Base-by-base conservation (phyloP, 2,888 invertebrate genomes). In the Molorchus minor region DNA sequence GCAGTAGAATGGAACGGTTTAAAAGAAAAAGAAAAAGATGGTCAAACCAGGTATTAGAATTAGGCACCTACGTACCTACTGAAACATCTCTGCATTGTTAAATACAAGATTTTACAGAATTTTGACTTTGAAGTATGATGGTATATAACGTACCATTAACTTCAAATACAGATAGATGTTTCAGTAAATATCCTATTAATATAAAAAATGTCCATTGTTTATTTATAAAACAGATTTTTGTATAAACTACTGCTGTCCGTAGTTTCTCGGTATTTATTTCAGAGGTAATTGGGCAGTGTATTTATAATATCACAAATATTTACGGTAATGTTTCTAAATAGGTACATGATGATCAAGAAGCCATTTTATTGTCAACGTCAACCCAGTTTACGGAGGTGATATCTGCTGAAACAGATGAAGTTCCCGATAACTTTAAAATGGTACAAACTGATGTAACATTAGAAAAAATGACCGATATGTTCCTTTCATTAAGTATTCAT, bases 1-100 rank as follows among this genome's bases (percentile, higher is more conserved):
- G 15, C 38, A 38, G 16, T 5, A 38, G 38, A 38, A 38, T 38
- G 10, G 13, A 38, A 38, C 38, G 38, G 13, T 38, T 38, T 15
- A 5, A 38, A 38, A 33, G 35, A 13, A 13, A 10, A 12, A 13
- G 13, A 16, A 38, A 38, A 13, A 38, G 38, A 16, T 7, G 5
- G 16, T 13, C n/a, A 12, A 33, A 33, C 13, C 35, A 12, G 35
- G 10, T 33, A 12, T 33, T 33, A 12, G n/a, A n/a, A n/a, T n/a
- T n/a, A n/a, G n/a, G n/a, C n/a, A n/a, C n/a, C n/a, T n/a, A n/a
- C n/a, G n/a, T n/a, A n/a, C n/a, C n/a, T n/a, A n/a, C n/a, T n/a
- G n/a, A n/a, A n/a, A n/a, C n/a, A n/a, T n/a, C n/a, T n/a, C n/a
- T n/a, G n/a, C n/a, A n/a, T n/a, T n/a, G n/a, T n/a, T n/a, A n/a